Evolutionary conservation across 2,888 invertebrate genomes (phyloP), one percentile per base, ranked within the genome.

Genomic region (Hirtodrosophila confusa): DNA sequence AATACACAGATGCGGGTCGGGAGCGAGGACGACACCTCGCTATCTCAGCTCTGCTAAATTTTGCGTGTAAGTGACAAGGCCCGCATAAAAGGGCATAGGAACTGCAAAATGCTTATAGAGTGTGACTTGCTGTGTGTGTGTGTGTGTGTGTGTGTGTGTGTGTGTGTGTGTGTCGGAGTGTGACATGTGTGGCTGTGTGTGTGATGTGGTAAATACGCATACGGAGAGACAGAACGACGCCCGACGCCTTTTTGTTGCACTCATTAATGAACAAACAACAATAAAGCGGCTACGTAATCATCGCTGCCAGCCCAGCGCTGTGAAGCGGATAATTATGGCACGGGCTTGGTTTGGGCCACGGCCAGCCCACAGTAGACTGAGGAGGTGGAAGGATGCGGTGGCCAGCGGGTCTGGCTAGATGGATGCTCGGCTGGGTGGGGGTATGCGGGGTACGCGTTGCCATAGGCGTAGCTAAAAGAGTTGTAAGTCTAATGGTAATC

Each of bases 261-360:
- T 83, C 83, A 78, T 82, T 86, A 83, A 86, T 83, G 80, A 86
- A 79, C 82, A 85, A 82, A 85, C 79, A 83, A 73, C 77, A 85
- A 74, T 51, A 65, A 51, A 54, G 72, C 69, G 64, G 70, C 75
- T 65, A 62, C 73, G 74, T 86, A 83, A 83, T 86, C 75, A 78
- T 86, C 70, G 78, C 74, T 83, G 83, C 69, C 68, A 78, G 62
- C 55, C 62, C 63, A 75, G 75, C 65, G 78, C 78, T 75, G 83
- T 86, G 69, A 78, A 80, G 80, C 86, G 78, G 66, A 80, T 84
- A 84, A 84, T 86, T 84, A 86, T 80, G 48, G 54, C 58, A 54
- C 50, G 68, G 55, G 63, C 48, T 50, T 12, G 41, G 47, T 27
- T 37, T 24, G 36, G 33, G 12, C 35, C 39, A 23, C 33, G 33